A percentile compares a stretch with the other conserved stretches of the same genome.
These are phyloP conservation scores for Lepas anatifera DNA, from an alignment of 2,888 invertebrate genomes.

Conservation along the genomic window DNA sequence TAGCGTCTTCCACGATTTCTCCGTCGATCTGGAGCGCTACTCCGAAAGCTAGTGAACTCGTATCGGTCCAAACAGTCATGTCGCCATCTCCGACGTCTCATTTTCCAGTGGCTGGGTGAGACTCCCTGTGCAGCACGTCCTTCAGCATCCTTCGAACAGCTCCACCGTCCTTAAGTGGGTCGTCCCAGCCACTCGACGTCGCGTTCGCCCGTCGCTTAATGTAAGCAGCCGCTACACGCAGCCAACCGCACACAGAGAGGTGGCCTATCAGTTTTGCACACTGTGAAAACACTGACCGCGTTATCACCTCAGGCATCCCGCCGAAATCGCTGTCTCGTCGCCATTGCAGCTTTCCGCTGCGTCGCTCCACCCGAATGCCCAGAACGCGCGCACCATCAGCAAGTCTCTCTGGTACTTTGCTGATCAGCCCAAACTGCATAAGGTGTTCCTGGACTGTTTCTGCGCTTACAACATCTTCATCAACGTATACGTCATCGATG, in stretches of 20 bases:
- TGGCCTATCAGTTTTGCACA: slow-evolving; percentile 14
- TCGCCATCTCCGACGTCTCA: neutral
- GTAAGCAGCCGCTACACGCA: slow-evolving; percentile 14
- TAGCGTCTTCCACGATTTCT: slow-evolving; percentile 15
- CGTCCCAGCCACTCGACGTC: too few species aligned
- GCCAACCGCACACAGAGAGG: slow-evolving; percentile 16
- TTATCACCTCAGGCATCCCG: neutral
- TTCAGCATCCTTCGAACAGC: neutral
- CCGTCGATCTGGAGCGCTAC: slow-evolving; percentile 13
- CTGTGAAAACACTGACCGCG: slow-evolving; percentile 10
- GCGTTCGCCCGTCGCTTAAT: slow-evolving; percentile 10
- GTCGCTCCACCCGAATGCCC: slow-evolving; percentile 16
- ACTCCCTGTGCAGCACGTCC: neutral
- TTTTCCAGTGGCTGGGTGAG: slow-evolving; percentile 7
- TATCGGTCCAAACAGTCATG: slow-evolving; percentile 14
- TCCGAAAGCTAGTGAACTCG: slow-evolving; percentile 15
- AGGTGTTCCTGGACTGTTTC: neutral
- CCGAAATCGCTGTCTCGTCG: slow-evolving; percentile 10
- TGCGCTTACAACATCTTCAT: neutral
- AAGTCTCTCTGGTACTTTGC: slow-evolving; percentile 14
- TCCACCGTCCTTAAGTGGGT: neutral
- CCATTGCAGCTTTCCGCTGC: slow-evolving; percentile 4
- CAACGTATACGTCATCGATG: neutral
- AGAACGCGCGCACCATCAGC: slow-evolving; percentile 12
- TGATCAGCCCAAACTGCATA: neutral